Evolutionary conservation across 2,113 vertebrate species (phyloP).

Genomic region (Thinocorus orbignyianus): DNA sequence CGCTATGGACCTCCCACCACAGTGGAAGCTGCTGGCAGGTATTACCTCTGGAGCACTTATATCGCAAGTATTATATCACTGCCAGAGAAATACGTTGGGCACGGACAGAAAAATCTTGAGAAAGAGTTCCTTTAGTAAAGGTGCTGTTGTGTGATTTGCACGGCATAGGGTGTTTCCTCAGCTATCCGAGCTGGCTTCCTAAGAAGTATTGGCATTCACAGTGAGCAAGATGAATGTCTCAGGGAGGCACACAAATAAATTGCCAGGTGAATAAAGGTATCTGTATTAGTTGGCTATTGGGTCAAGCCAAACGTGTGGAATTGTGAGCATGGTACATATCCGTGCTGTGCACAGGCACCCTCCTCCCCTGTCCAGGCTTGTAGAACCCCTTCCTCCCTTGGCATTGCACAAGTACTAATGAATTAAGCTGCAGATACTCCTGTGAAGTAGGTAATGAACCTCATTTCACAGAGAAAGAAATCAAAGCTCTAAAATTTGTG

Average conservation of each 20-base stretch:
- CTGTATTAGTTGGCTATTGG: not conserved
- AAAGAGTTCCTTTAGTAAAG: not conserved
- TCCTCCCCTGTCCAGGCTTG: not conserved
- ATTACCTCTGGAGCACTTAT: not conserved
- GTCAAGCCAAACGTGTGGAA: not conserved
- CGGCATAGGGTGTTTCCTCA: not conserved
- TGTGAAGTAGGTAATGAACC: not conserved
- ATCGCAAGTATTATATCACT: fast-evolving
- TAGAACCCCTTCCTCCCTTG: not conserved
- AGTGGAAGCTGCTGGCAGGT: not conserved
- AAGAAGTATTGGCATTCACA: not conserved
- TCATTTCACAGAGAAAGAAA: not conserved
- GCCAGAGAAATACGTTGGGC: not conserved
- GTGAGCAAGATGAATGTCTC: fast-evolving
- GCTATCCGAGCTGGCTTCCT: not conserved
- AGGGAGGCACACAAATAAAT: not conserved
- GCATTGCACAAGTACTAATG: not conserved
- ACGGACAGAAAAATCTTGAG: not conserved
- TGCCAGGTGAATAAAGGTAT: not conserved
- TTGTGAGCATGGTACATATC: fast-evolving
- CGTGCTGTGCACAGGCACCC: fast-evolving
- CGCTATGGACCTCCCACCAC: not conserved
- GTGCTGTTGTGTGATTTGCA: not conserved
- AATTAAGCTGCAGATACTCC: not conserved
- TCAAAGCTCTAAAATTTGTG: not conserved